Evolutionary conservation across 2,113 vertebrate species (phyloP).

Genomic region (Trichomycterus rosablanca): DNA sequence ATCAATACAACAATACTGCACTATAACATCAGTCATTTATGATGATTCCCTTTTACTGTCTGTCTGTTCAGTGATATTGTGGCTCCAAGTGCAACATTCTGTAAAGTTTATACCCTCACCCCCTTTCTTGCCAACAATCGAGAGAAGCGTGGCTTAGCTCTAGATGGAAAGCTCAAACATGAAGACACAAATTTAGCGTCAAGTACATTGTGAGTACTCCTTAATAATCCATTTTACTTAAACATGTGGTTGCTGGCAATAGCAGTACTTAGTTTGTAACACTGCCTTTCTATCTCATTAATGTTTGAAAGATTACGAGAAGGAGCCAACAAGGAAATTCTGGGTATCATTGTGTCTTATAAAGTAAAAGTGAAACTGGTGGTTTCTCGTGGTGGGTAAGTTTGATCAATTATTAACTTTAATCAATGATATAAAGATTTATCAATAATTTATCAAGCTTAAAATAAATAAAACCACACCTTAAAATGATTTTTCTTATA

Average conservation of each 20-base stretch:
- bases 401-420: no score
- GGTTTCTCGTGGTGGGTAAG: slow-evolving; percentile 92
- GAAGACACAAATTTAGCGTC: slow-evolving; percentile 97
- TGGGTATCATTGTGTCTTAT: slow-evolving; percentile 95
- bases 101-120: slow-evolving; percentile 92
- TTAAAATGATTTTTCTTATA: no score
- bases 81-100: slow-evolving; percentile 87
- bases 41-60: neutral
- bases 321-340: slow-evolving; percentile 88
- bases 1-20: neutral
- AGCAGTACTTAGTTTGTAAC: neutral
- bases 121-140: slow-evolving; percentile 92
- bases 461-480: no score
- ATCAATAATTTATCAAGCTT: no score
- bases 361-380: slow-evolving; percentile 98
- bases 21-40: neutral
- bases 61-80: slow-evolving; percentile 76
- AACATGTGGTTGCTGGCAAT: neutral
- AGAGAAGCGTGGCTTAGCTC: slow-evolving; percentile 87
- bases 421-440: no score
- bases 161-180: slow-evolving; percentile 92
- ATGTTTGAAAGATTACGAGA: slow-evolving; percentile 75
- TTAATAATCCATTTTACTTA: neutral
- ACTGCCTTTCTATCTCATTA: neutral
- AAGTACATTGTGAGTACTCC: slow-evolving; percentile 82